Evolutionary conservation across 2,113 vertebrate genomes (phyloP).

Genomic region (Pachypanchax playfairii): DNA sequence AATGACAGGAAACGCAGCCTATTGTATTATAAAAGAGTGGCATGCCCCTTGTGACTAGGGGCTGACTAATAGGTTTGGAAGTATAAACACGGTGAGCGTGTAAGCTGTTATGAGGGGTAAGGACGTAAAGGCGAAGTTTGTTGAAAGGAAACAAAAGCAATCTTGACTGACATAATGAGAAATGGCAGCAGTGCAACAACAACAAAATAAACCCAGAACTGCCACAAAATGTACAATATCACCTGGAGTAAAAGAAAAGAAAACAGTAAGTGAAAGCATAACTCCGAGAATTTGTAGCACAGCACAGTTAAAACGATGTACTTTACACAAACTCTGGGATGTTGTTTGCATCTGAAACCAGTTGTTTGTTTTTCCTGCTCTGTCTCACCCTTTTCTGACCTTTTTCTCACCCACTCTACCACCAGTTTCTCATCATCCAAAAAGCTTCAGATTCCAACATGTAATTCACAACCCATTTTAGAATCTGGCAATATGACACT

Average conservation of each 20-base stretch:
- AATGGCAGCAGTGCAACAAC: conserved; percentile 34
- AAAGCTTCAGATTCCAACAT: conserved; percentile 22
- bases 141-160: conserved; percentile 52
- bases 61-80: conserved; percentile 66
- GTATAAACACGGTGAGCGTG: conserved; percentile 47
- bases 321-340: conserved; percentile 48
- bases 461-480: conserved; percentile 42
- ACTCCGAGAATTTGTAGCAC: neutral
- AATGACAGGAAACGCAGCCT: conserved; percentile 36
- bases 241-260: conserved; percentile 3
- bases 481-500: conserved; percentile 26
- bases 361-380: neutral
- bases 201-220: conserved; percentile 38
- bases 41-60: conserved; percentile 48
- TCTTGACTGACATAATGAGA: conserved; percentile 48
- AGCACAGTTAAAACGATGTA: conserved; percentile 26
- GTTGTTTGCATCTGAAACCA: conserved; percentile 35
- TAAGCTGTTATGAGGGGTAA: conserved; percentile 49
- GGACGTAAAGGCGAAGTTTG: conserved; percentile 53
- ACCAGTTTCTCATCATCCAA: conserved; percentile 1
- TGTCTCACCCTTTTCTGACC: neutral
- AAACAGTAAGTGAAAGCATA: neutral
- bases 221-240: conserved; percentile 20
- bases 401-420: neutral
- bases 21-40: conserved; percentile 33